Base-by-base conservation (phyloP, 2,113 vertebrate genomes). In the Psittacula cyanocephala region DNA sequence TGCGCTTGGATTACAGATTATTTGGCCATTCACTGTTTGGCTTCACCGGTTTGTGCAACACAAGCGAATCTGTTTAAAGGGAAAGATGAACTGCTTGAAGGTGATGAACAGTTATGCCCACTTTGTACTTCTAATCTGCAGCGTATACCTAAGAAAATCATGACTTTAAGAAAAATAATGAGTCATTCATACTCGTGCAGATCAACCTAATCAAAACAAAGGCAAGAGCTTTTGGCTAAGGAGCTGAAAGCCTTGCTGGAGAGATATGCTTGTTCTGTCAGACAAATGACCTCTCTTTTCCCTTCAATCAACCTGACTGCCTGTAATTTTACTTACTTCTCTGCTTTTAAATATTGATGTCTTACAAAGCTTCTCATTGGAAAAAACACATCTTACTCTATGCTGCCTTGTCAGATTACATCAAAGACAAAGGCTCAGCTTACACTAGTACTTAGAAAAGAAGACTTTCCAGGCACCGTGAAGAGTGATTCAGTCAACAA, bases 271-370 rank as follows among this genome's bases (percentile, higher is more conserved):
- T 86, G 43, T 60, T 88, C 68, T 65, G 37, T 67, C 75, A 89
- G 76, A 86, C 8, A 81, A 85, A 84, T 17, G 46, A 63, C 53
- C 33, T 86, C 43, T 62, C 78, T 57, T 77, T 28, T 83, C 65
- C 27, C n/a, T 43, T 92, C 80, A 75, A 55, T 90, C 92, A 92
- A 70, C 29, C 6, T 7, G 1, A 64, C 41, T 92, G 79, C 44
- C 90, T 89, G 79, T 35, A 89, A 86, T 88, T 89, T 82, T 85
- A 90, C 90, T 89, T 89, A 76, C 79, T 93, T 93, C 41, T 90
- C 82, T 92, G 20, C 49, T 93, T 94, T 92, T 75, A 95, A 85
- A 85, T 91, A 95, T 15, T 82, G 76, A 89, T 91, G 44, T 47
- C 84, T 81, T 91, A 94, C 59, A 94, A 92, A 87, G 87, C n/a